A percentile compares a stretch with the other conserved stretches of the same genome.
phyloP scores from a whole-genome alignment of 2,888 invertebrate species.

The Zygogramma bicolorata region DNA sequence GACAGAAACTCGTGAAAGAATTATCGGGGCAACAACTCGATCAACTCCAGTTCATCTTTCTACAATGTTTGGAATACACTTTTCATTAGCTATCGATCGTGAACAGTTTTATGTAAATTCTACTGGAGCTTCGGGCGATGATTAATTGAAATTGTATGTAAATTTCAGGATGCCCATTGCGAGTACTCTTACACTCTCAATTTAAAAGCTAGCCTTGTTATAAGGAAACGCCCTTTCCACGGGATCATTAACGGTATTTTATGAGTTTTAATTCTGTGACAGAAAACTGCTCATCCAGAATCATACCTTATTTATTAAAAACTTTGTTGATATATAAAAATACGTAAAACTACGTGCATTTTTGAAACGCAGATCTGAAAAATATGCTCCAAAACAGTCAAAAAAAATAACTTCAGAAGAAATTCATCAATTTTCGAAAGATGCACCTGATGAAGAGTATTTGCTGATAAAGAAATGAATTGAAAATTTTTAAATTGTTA shows the following conservation, averaged over 20 bases:
- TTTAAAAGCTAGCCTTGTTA: neutral
- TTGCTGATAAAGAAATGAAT: too few species aligned
- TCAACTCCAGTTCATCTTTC: neutral
- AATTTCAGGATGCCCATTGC: neutral
- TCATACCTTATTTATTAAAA: too few species aligned
- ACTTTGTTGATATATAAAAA: too few species aligned
- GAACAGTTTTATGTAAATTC: conserved; percentile 22
- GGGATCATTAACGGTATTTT: neutral
- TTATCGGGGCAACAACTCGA: neutral
- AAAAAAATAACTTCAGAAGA: too few species aligned
- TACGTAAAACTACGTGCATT: too few species aligned
- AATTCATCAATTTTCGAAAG: too few species aligned
- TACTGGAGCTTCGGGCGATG: conserved; percentile 3
- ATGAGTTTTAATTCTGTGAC: neutral
- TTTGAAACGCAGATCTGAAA: too few species aligned
- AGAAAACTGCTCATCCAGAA: too few species aligned
- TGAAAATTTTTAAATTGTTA: too few species aligned
- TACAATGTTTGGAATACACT: neutral
- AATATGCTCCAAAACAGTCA: too few species aligned
- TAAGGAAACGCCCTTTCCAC: neutral
- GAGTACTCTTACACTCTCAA: neutral
- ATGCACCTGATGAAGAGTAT: too few species aligned
- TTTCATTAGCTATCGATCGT: conserved; percentile 19
- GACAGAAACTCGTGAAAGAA: neutral
- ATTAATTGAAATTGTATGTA: conserved; percentile 25